Conservation (phyloP, 2,888 invertebrate genomes). For the Camptogramma bilineatum region DNA sequence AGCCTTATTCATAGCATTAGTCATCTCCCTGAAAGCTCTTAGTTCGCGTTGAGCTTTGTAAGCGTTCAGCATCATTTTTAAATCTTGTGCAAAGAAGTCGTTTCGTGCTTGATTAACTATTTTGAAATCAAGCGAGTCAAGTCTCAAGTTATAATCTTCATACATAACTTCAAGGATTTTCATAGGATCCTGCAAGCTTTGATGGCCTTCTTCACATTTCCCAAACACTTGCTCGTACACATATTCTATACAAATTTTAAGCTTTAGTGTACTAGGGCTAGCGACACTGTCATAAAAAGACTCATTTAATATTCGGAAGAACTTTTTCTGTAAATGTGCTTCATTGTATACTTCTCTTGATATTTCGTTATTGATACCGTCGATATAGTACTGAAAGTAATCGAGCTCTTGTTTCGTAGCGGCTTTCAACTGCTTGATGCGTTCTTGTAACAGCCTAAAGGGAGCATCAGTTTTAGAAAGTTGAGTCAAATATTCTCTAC, state of each 20-base stretch:
- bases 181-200: constrained; percentile 74
- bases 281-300: constrained; percentile 75
- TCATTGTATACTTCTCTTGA: constrained; percentile 71
- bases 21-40: constrained; percentile 75
- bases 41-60: constrained; percentile 74
- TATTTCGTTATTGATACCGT: constrained; percentile 67
- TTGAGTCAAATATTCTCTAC: constrained; percentile 76
- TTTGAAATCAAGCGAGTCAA: constrained; percentile 76
- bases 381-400: constrained; percentile 78
- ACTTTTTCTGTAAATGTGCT: constrained; percentile 70
- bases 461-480: constrained; percentile 72
- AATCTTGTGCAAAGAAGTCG: constrained; percentile 76
- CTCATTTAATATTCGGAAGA: constrained; percentile 73
- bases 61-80: constrained; percentile 76
- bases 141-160: constrained; percentile 74
- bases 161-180: constrained; percentile 79
- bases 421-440: constrained; percentile 67
- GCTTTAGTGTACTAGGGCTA: constrained; percentile 69
- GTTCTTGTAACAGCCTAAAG: constrained; percentile 62
- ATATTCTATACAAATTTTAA: constrained; percentile 79
- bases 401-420: constrained; percentile 71
- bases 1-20: constrained; percentile 77
- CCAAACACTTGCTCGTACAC: constrained; percentile 80
- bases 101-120: constrained; percentile 73
- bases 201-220: constrained; percentile 79